Evolutionary conservation across 1,140 invertebrate genomes (phyloP), one percentile per base, ranked within the genome.

Genomic region (Tetramorium simillimum): DNA sequence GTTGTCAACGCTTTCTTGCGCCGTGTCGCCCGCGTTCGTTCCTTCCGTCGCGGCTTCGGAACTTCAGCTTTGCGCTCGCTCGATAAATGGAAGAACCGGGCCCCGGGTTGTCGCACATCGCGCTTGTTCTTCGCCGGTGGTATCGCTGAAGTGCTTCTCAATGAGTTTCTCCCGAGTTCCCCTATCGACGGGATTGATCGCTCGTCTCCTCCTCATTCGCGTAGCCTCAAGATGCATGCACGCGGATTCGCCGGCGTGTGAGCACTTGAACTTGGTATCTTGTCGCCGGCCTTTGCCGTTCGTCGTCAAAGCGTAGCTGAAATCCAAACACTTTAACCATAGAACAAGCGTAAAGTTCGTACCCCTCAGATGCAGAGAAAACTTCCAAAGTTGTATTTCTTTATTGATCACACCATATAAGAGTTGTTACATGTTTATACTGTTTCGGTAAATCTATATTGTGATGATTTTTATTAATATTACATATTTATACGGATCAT

Each of bases 1-100:
- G 85, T 88, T 86, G 86, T 75, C 49, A 78, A 80, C 40, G 70
- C 84, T 88, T 77, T 84, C 75, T 86, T 82, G 63, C 76, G 76
- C 63, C 60, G 24, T 53, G 40, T 85, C 81, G 70, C 28, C 43
- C 70, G 18, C 70, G 70, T 65, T 51, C 73, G 24, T 65, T 67
- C 21, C 62, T 84, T 84, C 18, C 67, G 63, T 33, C 80, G 62
- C 67, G 24, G 56, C 69, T 69, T 84, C 49, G n/a, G n/a, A 85
- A 78, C 62, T 85, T 85, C 33, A 69, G n/a, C 58, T 3, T 49
- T 49, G 46, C 28, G 73, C 28, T 56, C 62, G 46, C 37, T 77
- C 82, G 82, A 85, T 84, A 78, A 78, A 85, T 85, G 33, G 58
- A 85, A 78, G 82, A 77, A 78, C 58, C 24, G 60, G 40, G 51